These are phyloP conservation scores for Erannis defoliaria DNA, from an alignment of 2,888 invertebrate genomes.

Conservation along the genomic window DNA sequence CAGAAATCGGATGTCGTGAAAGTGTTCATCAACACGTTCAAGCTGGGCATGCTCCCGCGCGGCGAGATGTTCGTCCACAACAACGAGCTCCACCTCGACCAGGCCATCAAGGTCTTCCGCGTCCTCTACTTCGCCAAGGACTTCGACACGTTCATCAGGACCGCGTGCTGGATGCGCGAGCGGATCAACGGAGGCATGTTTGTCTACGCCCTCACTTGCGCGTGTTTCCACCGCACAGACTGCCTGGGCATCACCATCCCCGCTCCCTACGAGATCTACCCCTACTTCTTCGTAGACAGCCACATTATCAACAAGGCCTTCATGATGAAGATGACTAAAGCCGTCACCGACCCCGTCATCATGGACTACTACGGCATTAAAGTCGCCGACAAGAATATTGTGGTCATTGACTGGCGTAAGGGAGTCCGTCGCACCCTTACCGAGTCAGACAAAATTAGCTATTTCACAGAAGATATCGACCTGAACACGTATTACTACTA, in stretches of 20 bases:
- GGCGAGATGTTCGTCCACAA: constrained; percentile 88
- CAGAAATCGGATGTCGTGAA: constrained; percentile 86
- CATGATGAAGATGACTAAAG: constrained; percentile 88
- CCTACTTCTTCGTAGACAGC: constrained; percentile 91
- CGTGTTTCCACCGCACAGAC: constrained; percentile 89
- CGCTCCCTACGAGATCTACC: constrained; percentile 92
- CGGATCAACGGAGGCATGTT: constrained; percentile 91
- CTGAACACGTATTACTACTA: constrained; percentile 91
- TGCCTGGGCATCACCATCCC: constrained; percentile 89
- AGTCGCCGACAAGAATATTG: constrained; percentile 84
- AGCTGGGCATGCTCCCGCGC: constrained; percentile 86
- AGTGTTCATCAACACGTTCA: constrained; percentile 84
- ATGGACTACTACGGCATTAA: constrained; percentile 82
- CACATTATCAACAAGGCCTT: constrained; percentile 90
- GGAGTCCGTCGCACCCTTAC: constrained; percentile 86
- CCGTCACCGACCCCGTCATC: constrained; percentile 82
- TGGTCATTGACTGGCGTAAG: constrained; percentile 90
- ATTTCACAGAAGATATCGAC: constrained; percentile 93
- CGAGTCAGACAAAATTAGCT: constrained; percentile 88
- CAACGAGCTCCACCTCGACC: constrained; percentile 87
- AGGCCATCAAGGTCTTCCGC: constrained; percentile 88
- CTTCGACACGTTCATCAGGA: constrained; percentile 89
- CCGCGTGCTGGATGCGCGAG: constrained; percentile 90
- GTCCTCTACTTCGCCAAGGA: constrained; percentile 89
- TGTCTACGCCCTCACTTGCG: constrained; percentile 89